Evolutionary conservation across 1,140 invertebrate genomes (phyloP).

Genomic region (Eciton burchellii): DNA sequence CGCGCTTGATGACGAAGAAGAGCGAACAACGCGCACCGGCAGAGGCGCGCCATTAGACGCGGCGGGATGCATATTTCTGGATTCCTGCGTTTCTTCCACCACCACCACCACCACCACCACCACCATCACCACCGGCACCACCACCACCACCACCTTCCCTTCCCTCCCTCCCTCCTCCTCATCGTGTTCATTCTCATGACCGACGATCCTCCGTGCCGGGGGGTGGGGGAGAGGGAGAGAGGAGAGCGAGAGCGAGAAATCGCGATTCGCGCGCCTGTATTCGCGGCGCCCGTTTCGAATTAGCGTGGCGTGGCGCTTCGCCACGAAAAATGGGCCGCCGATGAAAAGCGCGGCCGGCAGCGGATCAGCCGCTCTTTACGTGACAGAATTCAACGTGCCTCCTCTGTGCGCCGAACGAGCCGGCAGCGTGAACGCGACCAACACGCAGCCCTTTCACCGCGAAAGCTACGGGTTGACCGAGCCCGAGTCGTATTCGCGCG

Average conservation of each 20-base stretch:
- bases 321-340: constrained; percentile 25
- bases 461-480: constrained; percentile 62
- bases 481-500: constrained; percentile 47
- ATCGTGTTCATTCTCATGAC: constrained; percentile 21
- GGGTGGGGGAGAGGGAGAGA: background rate
- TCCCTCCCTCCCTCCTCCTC: constrained; percentile 16
- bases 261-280: constrained; percentile 18
- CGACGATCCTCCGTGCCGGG: background rate
- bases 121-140: too few species aligned
- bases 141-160: too few species aligned
- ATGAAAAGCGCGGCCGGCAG: constrained; percentile 10
- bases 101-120: too few species aligned
- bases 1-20: constrained; percentile 46
- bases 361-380: constrained; percentile 15
- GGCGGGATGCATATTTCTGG: constrained; percentile 34
- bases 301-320: background rate
- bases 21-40: constrained; percentile 26
- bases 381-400: constrained; percentile 45
- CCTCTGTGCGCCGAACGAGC: constrained; percentile 33
- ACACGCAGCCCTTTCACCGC: constrained; percentile 61
- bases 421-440: background rate
- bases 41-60: constrained; percentile 47
- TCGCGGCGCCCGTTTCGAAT: background rate
- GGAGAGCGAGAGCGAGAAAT: constrained; percentile 31
- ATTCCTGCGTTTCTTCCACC: constrained; percentile 14